A percentile compares a stretch with the other conserved stretches of the same genome.
phyloP scores from a whole-genome alignment of 1,140 invertebrate genomes.

The Aphis craccivora region DNA sequence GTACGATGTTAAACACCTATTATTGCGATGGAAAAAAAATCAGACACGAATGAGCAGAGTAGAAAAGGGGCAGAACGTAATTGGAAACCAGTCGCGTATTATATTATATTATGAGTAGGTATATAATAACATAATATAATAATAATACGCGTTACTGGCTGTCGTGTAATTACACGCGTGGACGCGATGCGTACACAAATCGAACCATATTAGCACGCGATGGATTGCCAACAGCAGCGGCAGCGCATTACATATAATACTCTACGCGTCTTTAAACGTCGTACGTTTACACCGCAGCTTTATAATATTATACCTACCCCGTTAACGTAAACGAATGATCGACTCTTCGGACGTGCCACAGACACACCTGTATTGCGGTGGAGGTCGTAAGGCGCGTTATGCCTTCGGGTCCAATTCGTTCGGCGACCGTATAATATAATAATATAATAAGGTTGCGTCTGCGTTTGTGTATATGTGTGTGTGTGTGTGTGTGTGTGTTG shows the following conservation, averaged over 20 bases:
- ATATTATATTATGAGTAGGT: not conserved
- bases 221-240: conserved; percentile 20
- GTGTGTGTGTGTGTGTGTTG: not conserved
- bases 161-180: conserved; percentile 44
- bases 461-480: not conserved
- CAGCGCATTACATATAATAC: not conserved
- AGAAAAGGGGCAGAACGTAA: not conserved
- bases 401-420: not conserved
- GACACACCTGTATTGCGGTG: not conserved
- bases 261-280: not conserved
- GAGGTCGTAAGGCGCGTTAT: not conserved
- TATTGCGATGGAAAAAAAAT: conserved; percentile 28
- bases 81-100: conserved; percentile 50
- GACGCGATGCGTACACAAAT: conserved; percentile 24
- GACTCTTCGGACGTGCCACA: not conserved
- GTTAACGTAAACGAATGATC: not conserved
- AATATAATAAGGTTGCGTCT: not conserved
- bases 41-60: not conserved
- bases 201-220: conserved; percentile 52
- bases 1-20: conserved; percentile 14
- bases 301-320: not conserved
- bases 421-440: conserved; percentile 16
- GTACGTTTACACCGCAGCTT: not conserved
- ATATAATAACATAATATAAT: conserved; percentile 27
- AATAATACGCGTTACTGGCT: not conserved